Conservation (phyloP, 2,113 vertebrate species). For the Atherinomorus stipes region DNA sequence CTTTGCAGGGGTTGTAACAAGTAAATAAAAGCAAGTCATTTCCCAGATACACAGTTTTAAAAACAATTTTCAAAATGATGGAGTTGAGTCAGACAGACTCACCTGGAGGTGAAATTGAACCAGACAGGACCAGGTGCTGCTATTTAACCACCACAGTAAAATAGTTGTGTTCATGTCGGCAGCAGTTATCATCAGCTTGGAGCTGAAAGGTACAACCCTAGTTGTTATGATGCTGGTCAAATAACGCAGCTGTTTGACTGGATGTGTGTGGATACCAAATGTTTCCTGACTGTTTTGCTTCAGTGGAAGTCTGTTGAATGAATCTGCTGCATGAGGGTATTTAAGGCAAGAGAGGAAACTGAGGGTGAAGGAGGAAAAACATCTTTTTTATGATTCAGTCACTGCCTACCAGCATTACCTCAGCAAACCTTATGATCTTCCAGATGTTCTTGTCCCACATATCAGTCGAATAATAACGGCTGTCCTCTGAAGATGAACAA, state of each 20-base stretch:
- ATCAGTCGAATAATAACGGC: conserved; percentile 52
- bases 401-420: conserved; percentile 65
- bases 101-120: conserved; percentile 53
- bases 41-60: conserved; percentile 33
- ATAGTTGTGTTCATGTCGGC: conserved; percentile 39
- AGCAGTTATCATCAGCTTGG: conserved; percentile 31
- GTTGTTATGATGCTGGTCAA: conserved; percentile 20
- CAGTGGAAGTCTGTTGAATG: background rate
- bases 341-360: conserved; percentile 39
- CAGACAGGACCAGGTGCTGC: conserved; percentile 36
- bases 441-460: conserved; percentile 68
- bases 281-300: background rate
- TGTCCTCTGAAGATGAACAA: conserved; percentile 63
- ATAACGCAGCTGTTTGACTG: conserved; percentile 5
- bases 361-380: conserved; percentile 39
- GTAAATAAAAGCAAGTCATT: conserved; percentile 30
- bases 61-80: background rate
- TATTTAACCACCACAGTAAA: conserved; percentile 40
- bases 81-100: conserved; percentile 19
- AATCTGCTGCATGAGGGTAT: conserved; percentile 25
- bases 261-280: conserved; percentile 1
- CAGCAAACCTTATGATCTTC: conserved; percentile 53
- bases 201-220: background rate
- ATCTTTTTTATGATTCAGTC: conserved; percentile 27
- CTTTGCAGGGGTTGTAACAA: conserved; percentile 26